Evolutionary conservation across 1,140 invertebrate genomes (phyloP).

Genomic region (Calephelis virginiensis): DNA sequence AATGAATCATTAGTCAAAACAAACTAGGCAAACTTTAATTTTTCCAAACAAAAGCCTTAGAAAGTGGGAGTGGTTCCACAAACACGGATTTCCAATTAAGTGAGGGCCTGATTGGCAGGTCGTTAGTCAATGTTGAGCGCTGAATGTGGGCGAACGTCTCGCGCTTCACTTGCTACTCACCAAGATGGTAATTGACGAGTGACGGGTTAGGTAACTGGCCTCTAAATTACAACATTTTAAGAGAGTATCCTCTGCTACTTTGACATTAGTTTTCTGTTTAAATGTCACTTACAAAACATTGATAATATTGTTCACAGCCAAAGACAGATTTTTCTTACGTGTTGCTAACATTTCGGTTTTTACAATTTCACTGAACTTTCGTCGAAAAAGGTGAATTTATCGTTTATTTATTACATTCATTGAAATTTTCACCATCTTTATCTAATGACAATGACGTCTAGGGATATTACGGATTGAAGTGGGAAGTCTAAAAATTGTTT

Average conservation of each 20-base stretch:
- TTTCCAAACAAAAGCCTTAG: conserved; percentile 69
- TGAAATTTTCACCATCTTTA: no score
- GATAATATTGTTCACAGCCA: no score
- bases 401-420: no score
- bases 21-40: conserved; percentile 58
- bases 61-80: conserved; percentile 58
- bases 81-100: conserved; percentile 77
- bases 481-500: no score
- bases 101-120: conserved; percentile 72
- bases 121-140: conserved; percentile 63
- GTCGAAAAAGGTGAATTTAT: no score
- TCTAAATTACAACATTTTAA: not conserved
- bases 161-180: conserved; percentile 36
- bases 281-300: no score
- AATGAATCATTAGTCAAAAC: conserved; percentile 32
- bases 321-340: no score
- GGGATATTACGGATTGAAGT: no score
- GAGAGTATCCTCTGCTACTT: not conserved
- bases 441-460: no score
- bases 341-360: no score
- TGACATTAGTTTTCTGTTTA: not conserved
- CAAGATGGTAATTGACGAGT: conserved; percentile 43
- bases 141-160: conserved; percentile 46
- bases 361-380: no score
- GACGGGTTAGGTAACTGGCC: conserved; percentile 34